A percentile compares a stretch with the other conserved stretches of the same genome.
Evolutionary conservation across 1,140 invertebrate species (phyloP).

Genomic region (Homarus americanus): DNA sequence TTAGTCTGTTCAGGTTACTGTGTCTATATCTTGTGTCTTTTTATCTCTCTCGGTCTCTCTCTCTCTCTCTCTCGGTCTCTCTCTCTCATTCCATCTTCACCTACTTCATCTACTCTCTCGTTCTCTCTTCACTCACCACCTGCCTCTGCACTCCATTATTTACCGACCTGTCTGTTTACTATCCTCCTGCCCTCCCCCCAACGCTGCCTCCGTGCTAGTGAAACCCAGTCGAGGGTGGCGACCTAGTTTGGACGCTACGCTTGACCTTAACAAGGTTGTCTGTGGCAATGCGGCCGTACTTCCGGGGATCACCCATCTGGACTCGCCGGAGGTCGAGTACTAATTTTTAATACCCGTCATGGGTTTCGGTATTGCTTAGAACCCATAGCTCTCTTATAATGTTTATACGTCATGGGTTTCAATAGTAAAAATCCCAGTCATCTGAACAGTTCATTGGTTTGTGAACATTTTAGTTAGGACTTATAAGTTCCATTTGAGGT

Average conservation of each 20-base stretch:
- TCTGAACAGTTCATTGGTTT: too few species aligned
- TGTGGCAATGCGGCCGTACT: neutral
- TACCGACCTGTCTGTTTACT: neutral
- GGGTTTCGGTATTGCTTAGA: too few species aligned
- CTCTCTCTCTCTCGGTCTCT: neutral
- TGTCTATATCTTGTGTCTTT: too few species aligned
- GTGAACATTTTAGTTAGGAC: too few species aligned
- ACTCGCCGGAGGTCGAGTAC: too few species aligned
- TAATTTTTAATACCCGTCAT: too few species aligned
- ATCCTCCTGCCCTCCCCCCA: neutral
- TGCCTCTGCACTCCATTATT: neutral
- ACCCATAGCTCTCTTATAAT: too few species aligned
- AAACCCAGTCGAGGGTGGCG: neutral
- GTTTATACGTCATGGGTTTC: too few species aligned
- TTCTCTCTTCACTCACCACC: neutral
- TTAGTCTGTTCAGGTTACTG: too few species aligned
- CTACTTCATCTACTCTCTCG: neutral
- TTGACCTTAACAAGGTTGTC: neutral
- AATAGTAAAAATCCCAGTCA: too few species aligned
- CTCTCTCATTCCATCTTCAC: neutral
- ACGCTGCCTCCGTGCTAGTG: neutral
- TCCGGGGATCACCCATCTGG: neutral
- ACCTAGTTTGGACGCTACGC: neutral
- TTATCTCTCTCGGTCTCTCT: too few species aligned
- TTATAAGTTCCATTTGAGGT: too few species aligned